phyloP scores from a whole-genome alignment of 2,888 invertebrate genomes.

The Drosophila yooni region DNA sequence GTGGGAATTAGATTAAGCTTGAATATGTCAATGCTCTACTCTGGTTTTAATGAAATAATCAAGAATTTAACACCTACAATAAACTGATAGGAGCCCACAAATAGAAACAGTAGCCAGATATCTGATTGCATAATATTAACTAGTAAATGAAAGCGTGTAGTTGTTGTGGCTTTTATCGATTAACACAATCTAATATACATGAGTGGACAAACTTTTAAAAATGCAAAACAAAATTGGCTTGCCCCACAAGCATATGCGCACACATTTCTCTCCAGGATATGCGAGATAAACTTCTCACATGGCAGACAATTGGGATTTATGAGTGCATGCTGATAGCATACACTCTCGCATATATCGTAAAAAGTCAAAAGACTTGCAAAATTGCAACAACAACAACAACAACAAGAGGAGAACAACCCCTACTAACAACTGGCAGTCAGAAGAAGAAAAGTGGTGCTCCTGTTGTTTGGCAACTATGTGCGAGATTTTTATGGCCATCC shows the following conservation, averaged over 20 bases:
- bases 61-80: neutral
- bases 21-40: neutral
- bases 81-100: neutral
- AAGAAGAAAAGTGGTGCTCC: constrained; percentile 24
- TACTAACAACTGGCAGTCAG: constrained; percentile 1
- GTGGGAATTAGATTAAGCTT: neutral
- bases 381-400: constrained; percentile 61
- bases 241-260: constrained; percentile 1
- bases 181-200: neutral
- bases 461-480: constrained; percentile 58
- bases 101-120: neutral
- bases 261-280: constrained; percentile 9
- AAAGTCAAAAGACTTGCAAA: constrained; percentile 59
- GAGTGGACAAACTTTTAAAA: constrained; percentile 3
- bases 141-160: neutral
- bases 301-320: constrained; percentile 51
- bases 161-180: neutral
- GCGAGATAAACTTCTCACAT: constrained; percentile 27
- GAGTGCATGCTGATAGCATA: constrained; percentile 45
- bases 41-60: neutral
- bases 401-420: constrained; percentile 19
- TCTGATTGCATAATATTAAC: neutral
- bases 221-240: constrained; percentile 1
- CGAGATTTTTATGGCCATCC: constrained; percentile 68
- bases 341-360: constrained; percentile 35